Conservation (phyloP, 2,113 vertebrate genomes). For the Megaceryle maxima region DNA sequence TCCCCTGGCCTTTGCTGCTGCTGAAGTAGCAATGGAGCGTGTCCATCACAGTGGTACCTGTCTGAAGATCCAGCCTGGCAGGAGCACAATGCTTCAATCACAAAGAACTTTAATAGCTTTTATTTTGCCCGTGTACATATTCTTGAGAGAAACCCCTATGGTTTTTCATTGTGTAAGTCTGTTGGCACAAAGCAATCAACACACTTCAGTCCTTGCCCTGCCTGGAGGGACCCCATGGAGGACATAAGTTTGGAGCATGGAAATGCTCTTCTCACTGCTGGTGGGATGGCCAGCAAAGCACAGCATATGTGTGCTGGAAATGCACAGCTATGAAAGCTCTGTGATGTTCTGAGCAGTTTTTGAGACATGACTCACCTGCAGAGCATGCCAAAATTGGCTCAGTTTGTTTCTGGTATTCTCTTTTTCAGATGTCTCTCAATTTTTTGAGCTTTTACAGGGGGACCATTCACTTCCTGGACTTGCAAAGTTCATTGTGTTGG, state of each 20-base stretch:
- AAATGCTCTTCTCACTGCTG: background rate
- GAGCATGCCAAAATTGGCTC: background rate
- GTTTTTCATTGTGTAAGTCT: background rate
- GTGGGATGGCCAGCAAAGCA: background rate
- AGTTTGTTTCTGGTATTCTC: background rate
- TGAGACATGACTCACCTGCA: background rate
- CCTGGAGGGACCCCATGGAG: background rate
- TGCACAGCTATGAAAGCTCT: background rate
- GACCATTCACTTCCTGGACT: background rate
- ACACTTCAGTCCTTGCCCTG: background rate
- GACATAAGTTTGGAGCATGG: background rate
- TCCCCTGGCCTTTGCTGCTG: background rate
- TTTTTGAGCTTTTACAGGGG: background rate
- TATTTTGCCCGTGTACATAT: rapidly evolving
- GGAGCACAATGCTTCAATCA: background rate
- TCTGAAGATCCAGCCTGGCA: background rate
- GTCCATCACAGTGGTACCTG: background rate
- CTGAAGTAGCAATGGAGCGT: background rate
- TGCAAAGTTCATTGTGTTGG: background rate
- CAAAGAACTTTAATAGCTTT: background rate
- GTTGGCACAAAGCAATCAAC: background rate
- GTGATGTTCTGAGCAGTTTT: background rate
- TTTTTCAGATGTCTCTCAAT: background rate
- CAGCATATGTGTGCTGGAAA: background rate
- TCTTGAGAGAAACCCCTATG: background rate